Evolutionary conservation across 2,888 invertebrate species (phyloP).

Genomic region (Drosophila recens): DNA sequence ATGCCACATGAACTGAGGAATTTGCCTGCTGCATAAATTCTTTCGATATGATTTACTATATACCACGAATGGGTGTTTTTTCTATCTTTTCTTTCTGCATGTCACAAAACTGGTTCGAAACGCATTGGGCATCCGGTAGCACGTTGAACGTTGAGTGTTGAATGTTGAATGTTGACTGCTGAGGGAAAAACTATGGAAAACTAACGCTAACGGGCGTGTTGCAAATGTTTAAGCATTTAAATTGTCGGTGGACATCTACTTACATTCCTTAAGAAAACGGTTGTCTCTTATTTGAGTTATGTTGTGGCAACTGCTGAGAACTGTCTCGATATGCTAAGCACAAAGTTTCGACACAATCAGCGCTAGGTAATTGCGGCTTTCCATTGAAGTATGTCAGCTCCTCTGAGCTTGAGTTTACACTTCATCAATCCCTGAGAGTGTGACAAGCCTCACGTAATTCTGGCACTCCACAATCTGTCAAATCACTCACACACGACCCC

Average conservation of each 20-base stretch:
- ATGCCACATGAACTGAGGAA: slow-evolving; percentile 51
- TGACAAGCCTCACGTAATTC: slow-evolving; percentile 48
- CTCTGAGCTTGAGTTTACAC: neutral
- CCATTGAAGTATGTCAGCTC: slow-evolving; percentile 10
- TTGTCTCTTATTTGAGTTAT: slow-evolving; percentile 4
- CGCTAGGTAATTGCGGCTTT: slow-evolving; percentile 15
- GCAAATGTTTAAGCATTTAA: slow-evolving; percentile 66
- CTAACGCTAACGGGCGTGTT: slow-evolving; percentile 47
- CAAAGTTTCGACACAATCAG: slow-evolving; percentile 46
- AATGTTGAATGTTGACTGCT: neutral
- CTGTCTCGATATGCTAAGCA: slow-evolving; percentile 45
- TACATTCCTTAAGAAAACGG: slow-evolving; percentile 19
- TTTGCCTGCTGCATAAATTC: slow-evolving; percentile 78
- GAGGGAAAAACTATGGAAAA: slow-evolving; percentile 24
- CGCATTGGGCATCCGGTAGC: slow-evolving; percentile 71
- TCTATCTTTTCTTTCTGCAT: slow-evolving; percentile 1
- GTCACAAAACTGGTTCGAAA: slow-evolving; percentile 72
- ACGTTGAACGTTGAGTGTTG: neutral
- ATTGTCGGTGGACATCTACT: slow-evolving; percentile 28
- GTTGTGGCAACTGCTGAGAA: neutral
- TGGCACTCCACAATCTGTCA: slow-evolving; percentile 23
- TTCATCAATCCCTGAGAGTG: neutral
- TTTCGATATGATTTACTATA: slow-evolving; percentile 78
- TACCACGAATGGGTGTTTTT: slow-evolving; percentile 22
- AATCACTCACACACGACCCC: slow-evolving; percentile 43